Evolutionary conservation across 2,888 invertebrate species (phyloP).

Genomic region (Caenorhabditis panamensis): DNA sequence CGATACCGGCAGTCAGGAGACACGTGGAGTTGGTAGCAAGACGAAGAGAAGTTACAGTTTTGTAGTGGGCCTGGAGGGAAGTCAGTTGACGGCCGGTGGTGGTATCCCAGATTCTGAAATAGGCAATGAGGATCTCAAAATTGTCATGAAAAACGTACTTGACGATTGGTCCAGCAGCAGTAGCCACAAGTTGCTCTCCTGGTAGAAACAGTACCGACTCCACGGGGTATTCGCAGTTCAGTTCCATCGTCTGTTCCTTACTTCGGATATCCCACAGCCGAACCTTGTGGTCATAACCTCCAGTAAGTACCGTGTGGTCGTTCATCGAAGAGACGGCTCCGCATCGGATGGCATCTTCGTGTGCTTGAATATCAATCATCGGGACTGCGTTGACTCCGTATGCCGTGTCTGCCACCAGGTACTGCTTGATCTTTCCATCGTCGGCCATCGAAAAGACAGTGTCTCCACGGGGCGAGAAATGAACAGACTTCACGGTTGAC

Average conservation of each 20-base stretch:
- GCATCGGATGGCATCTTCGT: conserved; percentile 75
- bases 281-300: conserved; percentile 83
- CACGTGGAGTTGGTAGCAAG: conserved; percentile 88
- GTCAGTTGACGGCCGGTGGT: conserved; percentile 90
- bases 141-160: conserved; percentile 47
- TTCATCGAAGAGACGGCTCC: conserved; percentile 68
- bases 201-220: conserved; percentile 92
- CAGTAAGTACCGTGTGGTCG: conserved; percentile 74
- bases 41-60: conserved; percentile 91
- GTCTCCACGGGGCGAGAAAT: conserved; percentile 62
- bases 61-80: conserved; percentile 93
- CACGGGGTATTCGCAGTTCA: conserved; percentile 92
- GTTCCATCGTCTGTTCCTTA: conserved; percentile 77
- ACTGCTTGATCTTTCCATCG: conserved; percentile 77
- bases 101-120: conserved; percentile 89
- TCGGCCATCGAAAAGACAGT: conserved; percentile 75
- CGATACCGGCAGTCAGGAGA: conserved; percentile 91
- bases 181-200: conserved; percentile 91
- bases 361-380: conserved; percentile 68
- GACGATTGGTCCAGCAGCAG: conserved; percentile 86
- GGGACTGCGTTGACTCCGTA: conserved; percentile 63
- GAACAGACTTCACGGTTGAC: conserved; percentile 53
- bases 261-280: conserved; percentile 88
- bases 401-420: conserved; percentile 69
- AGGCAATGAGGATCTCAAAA: neutral